Base-by-base conservation (phyloP, 2,888 invertebrate genomes). In the Quadroppia sp. region DNA sequence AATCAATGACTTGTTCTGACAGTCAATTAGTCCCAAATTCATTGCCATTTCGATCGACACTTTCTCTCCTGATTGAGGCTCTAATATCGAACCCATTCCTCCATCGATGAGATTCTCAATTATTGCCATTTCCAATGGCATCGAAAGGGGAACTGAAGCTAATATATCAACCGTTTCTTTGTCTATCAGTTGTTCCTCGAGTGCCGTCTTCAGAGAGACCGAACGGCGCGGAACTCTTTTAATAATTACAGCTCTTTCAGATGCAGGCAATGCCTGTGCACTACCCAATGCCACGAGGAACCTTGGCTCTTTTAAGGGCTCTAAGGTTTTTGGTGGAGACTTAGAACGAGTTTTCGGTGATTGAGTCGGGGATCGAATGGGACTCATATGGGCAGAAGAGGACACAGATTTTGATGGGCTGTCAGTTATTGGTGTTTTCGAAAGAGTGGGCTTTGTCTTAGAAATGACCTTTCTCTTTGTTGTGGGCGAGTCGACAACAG, bases 1-100 rank as follows among this genome's bases (percentile, higher is more conserved):
- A 40, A 93, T 84, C 76, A 92, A 83, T 81, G 90, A 87, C 81
- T 90, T 89, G 64, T 81, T 80, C 77, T 89, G 87, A 1, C 88
- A 86, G 83, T 94, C 92, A 76, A 92, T 82, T 76, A 94, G 87
- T 73, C 94, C 93, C 77, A 90, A 86, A 71, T 88, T 86, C 40
- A 96, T 86, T 0, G 96, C 97, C 83, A 94, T 89, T 75, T 88
- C 87, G 74, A 98, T 89, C 13, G 88, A 89, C 15, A 96, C 81
- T 13, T 88, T 82, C 78, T 92, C 89, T 70, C 93, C 91, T 76
- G 89, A 87, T 80, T 90, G 88, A 1, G 91, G 90, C 84, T 98
- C 95, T 6, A 89, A 84, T 76, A 96, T 89, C 78, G 87, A 87
- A 30, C 95, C 95, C 67, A 86, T 85, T 71, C 87, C 86, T 67